Evolutionary conservation across 2,113 vertebrate genomes (phyloP).

Genomic region (Pungitius pungitius): DNA sequence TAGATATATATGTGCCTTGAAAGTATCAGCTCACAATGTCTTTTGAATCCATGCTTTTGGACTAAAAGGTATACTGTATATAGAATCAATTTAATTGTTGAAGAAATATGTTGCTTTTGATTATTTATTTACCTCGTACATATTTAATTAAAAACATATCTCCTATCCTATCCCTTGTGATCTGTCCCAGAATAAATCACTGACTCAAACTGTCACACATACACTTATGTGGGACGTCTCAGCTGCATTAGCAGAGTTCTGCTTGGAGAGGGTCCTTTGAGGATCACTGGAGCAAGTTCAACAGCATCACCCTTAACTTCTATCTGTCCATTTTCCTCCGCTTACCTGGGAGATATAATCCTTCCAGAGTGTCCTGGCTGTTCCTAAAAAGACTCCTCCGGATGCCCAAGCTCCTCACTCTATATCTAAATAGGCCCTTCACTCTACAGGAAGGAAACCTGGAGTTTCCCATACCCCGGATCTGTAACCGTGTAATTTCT

Average conservation of each 20-base stretch:
- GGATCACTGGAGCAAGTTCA: not conserved
- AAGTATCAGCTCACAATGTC: constrained; percentile 62
- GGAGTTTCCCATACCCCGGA: not conserved
- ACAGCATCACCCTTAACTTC: not conserved
- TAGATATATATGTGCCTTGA: constrained; percentile 40
- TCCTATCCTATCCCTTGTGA: constrained; percentile 10
- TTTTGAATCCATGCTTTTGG: constrained; percentile 65
- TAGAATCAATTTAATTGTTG: constrained; percentile 61
- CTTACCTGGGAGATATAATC: no score
- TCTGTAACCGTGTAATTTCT: not conserved
- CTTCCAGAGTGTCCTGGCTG: no score
- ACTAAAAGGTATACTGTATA: constrained; percentile 64
- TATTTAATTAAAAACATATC: constrained; percentile 60
- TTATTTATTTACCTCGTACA: constrained; percentile 64
- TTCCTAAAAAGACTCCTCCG: no score
- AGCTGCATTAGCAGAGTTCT: not conserved
- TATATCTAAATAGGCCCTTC: not conserved
- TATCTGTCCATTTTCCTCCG: no score
- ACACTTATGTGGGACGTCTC: not conserved
- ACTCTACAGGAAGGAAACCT: not conserved
- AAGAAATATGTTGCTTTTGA: constrained; percentile 44
- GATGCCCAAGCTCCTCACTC: no score
- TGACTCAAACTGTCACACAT: not conserved
- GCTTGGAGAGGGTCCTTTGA: constrained; percentile 3
- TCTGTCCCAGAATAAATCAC: constrained; percentile 5